Evolutionary conservation across 2,888 invertebrate genomes (phyloP), one percentile per base, ranked within the genome.

Genomic region (Tipula helvola): DNA sequence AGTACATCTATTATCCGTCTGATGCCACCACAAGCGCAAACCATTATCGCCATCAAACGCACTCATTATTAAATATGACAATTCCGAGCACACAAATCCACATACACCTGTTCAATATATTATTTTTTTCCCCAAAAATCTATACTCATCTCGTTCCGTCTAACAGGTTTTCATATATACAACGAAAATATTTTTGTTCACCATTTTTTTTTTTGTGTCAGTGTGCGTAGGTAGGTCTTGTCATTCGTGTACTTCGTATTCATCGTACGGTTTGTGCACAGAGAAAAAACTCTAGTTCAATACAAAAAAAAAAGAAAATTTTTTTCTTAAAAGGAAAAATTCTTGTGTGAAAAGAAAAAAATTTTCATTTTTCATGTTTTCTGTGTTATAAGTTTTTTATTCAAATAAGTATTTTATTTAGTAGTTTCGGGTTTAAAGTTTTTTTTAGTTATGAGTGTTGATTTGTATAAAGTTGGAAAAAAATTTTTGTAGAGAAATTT

Each of bases 141-240:
- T 71, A 18, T 71, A 71, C 10, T 10, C 3, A 12, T 71, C 71
- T 71, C 71, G 18, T 28, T 71, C 28, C 28, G 5, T 71, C 71
- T 71, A 71, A 71, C 71, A 1, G 71, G 7, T 71, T 71, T 71
- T 71, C 71, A 7, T 3, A 71, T 71, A 71, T 71, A 12, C 4
- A 71, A 71, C 28, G 71, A 71, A 71, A 71, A 71, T 28, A 71
- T 71, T 52, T 52, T 52, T 52, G 52, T 16, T 71, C 71, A 71
- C 71, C 28, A 71, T 71, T 71, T 71, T 71, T 71, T 28, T 71
- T 28, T 28, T 71, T 10, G 71, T 84, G 41, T 84, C 84, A 84
- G 84, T 84, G 84, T 84, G 84, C 16, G 84, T 84, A 84, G 84
- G 84, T 84, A 84, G 84, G 84, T 84, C 84, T 71, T 84, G 84